Percentiles rank a stretch among this genome's conserved stretches.
These are phyloP conservation scores for Dione juno DNA, from an alignment of 2,888 invertebrate genomes.

Conservation along the genomic window DNA sequence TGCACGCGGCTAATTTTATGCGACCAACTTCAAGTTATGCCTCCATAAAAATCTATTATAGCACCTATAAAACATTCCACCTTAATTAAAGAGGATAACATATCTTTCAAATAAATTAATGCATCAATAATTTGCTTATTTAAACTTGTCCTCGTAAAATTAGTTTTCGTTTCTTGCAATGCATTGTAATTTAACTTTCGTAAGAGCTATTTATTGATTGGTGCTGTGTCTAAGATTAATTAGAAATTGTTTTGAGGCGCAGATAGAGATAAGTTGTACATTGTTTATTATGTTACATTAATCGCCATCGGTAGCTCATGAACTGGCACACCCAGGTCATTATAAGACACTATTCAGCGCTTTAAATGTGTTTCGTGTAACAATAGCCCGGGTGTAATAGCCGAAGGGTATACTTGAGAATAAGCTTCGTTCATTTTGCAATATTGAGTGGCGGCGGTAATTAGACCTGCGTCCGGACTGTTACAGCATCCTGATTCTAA, in stretches of 20 bases:
- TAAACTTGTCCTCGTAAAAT: conserved; percentile 57
- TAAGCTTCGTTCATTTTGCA: conserved; percentile 76
- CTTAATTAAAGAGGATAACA: conserved; percentile 44
- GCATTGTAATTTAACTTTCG: conserved; percentile 71
- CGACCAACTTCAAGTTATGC: conserved; percentile 21
- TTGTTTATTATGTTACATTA: conserved; percentile 64
- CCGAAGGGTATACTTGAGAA: conserved; percentile 68
- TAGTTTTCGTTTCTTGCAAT: conserved; percentile 53
- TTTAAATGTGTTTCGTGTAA: conserved; percentile 71
- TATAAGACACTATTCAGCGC: conserved; percentile 63
- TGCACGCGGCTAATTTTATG: conserved; percentile 28
- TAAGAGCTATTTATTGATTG: conserved; percentile 74
- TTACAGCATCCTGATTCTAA: conserved; percentile 81
- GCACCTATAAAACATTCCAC: conserved; percentile 30
- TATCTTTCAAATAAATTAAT: conserved; percentile 46
- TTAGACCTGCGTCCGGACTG: conserved; percentile 75
- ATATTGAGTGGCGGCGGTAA: conserved; percentile 78
- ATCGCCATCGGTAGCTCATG: conserved; percentile 57
- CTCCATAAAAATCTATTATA: conserved; percentile 39
- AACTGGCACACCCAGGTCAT: conserved; percentile 70
- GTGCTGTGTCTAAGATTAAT: conserved; percentile 71
- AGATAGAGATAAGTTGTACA: conserved; percentile 62
- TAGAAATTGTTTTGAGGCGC: conserved; percentile 69
- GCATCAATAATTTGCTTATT: conserved; percentile 55
- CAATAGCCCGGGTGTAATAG: conserved; percentile 71